A percentile compares a stretch with the other conserved stretches of the same genome.
Conservation (phyloP, 1,140 invertebrate species). For the Drosophila nigrodunni region DNA sequence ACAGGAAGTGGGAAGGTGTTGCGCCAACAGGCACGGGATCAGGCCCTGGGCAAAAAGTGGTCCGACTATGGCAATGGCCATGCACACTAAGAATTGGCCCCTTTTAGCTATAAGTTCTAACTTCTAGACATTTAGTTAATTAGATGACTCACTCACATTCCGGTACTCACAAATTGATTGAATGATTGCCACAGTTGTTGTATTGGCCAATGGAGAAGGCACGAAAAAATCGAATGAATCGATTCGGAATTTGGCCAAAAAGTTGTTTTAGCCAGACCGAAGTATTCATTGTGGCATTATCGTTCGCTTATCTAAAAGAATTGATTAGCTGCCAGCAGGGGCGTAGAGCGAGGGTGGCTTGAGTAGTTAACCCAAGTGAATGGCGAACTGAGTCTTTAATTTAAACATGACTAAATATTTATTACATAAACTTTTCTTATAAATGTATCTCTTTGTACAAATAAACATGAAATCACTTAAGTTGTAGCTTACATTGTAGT, state of each 20-base stretch:
- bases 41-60: slow-evolving; percentile 80
- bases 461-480: not conserved
- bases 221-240: slow-evolving; percentile 7
- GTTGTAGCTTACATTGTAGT: no score
- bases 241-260: slow-evolving; percentile 20
- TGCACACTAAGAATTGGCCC: not conserved
- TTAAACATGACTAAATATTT: slow-evolving; percentile 18
- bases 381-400: not conserved
- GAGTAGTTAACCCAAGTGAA: not conserved
- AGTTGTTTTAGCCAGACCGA: slow-evolving; percentile 24
- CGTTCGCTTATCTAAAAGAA: slow-evolving; percentile 39
- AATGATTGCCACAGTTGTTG: slow-evolving; percentile 11
- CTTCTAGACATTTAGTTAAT: slow-evolving; percentile 28
- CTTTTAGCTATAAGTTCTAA: slow-evolving; percentile 35
- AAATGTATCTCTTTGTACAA: slow-evolving; percentile 3
- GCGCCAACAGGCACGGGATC: slow-evolving; percentile 71
- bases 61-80: slow-evolving; percentile 65
- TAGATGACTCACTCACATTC: slow-evolving; percentile 44
- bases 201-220: not conserved
- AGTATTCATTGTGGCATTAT: slow-evolving; percentile 38
- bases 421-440: slow-evolving; percentile 15
- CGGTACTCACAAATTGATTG: slow-evolving; percentile 24
- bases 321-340: slow-evolving; percentile 27
- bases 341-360: slow-evolving; percentile 11
- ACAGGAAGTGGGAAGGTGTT: slow-evolving; percentile 86